Percentiles rank a stretch among this genome's conserved stretches.
phyloP scores from a whole-genome alignment of 1,140 invertebrate genomes.

The Micrasema minimum region DNA sequence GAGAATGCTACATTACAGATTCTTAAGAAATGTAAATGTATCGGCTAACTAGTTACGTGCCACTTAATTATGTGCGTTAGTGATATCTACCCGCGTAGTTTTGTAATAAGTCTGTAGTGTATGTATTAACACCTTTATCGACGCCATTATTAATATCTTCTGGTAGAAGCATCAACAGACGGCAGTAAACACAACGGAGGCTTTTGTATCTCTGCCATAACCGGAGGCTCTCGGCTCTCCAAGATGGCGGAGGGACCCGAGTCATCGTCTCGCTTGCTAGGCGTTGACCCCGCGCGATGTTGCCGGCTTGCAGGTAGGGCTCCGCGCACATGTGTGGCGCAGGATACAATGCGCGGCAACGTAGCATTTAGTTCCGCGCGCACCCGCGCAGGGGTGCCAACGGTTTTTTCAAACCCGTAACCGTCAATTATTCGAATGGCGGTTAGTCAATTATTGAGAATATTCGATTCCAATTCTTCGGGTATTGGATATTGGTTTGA shows the following conservation, averaged over 20 bases:
- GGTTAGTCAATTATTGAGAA: conserved; percentile 11
- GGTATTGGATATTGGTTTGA: conserved; percentile 33
- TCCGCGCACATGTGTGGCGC: conserved; percentile 18
- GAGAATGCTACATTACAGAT: too few species aligned
- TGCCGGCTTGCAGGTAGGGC: conserved; percentile 22
- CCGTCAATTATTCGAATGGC: conserved; percentile 37
- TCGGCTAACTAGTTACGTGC: too few species aligned
- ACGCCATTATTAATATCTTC: conserved; percentile 20
- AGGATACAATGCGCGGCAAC: conserved; percentile 6
- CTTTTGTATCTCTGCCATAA: conserved; percentile 23
- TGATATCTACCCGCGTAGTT: too few species aligned
- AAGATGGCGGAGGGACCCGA: conserved; percentile 29
- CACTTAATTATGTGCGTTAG: too few species aligned
- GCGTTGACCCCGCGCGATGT: conserved; percentile 28
- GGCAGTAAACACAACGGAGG: conserved; percentile 26
- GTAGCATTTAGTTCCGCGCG: conserved; percentile 12
- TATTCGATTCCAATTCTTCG: neutral
- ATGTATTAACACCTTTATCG: conserved; percentile 30
- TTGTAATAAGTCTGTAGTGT: conserved; percentile 9
- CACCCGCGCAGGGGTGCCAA: conserved; percentile 30
- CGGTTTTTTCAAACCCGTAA: conserved; percentile 32
- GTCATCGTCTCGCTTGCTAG: conserved; percentile 37
- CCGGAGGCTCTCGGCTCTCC: conserved; percentile 5
- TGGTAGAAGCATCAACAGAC: conserved; percentile 23
- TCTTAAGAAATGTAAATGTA: too few species aligned